Percentiles rank a stretch among this genome's conserved stretches.
These are phyloP conservation scores for Proisotoma minuta DNA, from an alignment of 2,888 invertebrate species.

Conservation along the genomic window DNA sequence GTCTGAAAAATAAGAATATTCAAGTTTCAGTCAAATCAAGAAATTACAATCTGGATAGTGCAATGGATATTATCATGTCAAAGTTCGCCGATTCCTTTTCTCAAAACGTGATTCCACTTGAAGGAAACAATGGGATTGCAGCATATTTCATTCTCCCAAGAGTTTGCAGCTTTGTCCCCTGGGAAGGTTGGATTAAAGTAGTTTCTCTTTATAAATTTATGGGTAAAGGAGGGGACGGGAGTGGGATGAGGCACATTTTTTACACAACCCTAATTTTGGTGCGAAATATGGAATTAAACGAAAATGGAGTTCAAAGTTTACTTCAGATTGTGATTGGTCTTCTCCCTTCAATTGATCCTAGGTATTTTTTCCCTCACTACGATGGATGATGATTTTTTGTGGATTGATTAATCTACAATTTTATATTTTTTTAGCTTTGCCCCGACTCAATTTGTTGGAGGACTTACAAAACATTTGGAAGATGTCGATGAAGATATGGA, in stretches of 20 bases:
- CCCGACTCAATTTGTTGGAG: too few species aligned
- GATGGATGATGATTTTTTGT: not conserved
- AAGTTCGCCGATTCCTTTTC: constrained; percentile 10
- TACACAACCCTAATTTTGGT: constrained; percentile 2
- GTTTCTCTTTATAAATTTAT: not conserved
- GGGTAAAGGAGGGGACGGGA: not conserved
- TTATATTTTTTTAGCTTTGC: constrained; percentile 3
- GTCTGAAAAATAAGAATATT: not conserved
- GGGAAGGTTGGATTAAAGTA: constrained; percentile 4
- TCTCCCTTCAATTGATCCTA: constrained; percentile 5
- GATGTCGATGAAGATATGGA: constrained; percentile 18
- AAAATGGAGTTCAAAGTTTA: not conserved
- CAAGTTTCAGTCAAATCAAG: not conserved
- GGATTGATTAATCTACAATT: not conserved
- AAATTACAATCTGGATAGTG: not conserved
- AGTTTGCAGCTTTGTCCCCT: not conserved
- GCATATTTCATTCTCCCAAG: constrained; percentile 3
- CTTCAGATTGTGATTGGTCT: not conserved
- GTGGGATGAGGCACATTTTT: not conserved
- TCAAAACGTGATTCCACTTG: constrained; percentile 8
- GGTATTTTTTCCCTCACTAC: too few species aligned
- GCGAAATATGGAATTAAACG: not conserved
- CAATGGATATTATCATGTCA: constrained; percentile 2
- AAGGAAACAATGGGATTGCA: constrained; percentile 5
- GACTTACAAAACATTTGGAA: constrained; percentile 3